Evolutionary conservation across 2,113 vertebrate genomes (phyloP).

Genomic region (Hemibates koningsi): DNA sequence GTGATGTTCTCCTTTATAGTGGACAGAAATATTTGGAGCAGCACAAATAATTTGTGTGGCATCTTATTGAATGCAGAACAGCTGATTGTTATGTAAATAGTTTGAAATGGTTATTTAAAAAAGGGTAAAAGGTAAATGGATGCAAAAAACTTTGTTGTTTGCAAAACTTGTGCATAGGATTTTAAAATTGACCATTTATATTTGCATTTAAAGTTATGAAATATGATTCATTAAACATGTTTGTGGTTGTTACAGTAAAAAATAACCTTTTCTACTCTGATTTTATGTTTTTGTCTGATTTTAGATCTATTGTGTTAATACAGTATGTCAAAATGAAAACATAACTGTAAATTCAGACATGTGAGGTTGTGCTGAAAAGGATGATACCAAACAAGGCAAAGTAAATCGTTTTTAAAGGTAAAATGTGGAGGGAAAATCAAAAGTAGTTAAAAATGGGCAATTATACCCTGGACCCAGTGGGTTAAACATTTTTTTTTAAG

Average conservation of each 20-base stretch:
- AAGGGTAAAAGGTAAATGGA: not conserved
- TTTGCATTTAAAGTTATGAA: not conserved
- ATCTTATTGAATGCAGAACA: not conserved
- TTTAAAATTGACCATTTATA: not conserved
- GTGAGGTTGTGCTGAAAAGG: not conserved
- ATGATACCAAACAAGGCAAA: not conserved
- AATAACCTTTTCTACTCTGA: rapidly evolving
- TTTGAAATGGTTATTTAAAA: not conserved
- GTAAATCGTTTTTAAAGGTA: not conserved
- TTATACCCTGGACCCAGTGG: not conserved
- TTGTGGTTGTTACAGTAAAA: not conserved
- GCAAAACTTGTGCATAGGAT: not conserved
- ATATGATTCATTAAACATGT: not conserved
- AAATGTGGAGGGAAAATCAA: not conserved
- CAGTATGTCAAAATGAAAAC: not conserved
- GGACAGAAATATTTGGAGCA: not conserved
- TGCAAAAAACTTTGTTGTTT: not conserved
- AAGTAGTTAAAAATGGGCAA: not conserved
- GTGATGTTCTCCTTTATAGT: too few species aligned
- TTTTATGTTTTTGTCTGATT: not conserved
- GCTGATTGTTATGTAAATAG: not conserved
- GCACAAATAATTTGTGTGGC: not conserved
- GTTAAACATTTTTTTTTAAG: rapidly evolving
- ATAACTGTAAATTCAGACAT: not conserved
- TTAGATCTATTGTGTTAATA: not conserved